phyloP scores from a whole-genome alignment of 2,797 vertebrate genomes.

The Neosilurus mollespiculum region DNA sequence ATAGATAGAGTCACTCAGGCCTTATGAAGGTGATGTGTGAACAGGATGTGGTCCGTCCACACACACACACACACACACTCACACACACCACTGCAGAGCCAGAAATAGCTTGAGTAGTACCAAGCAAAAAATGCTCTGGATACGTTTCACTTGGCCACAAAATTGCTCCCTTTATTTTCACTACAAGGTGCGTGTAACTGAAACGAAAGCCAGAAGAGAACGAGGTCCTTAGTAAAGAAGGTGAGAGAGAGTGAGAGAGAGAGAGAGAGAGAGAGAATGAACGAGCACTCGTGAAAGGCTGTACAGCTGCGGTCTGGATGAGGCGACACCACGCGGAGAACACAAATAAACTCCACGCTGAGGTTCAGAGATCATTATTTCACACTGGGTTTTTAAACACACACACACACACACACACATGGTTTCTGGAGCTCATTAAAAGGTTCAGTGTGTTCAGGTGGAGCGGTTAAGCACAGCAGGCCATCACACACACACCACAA shows the following conservation, averaged over 20 bases:
- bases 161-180: conserved; percentile 78
- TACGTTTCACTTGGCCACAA: conserved; percentile 81
- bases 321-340: conserved; percentile 72
- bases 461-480: conserved; percentile 8
- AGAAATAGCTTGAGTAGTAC: conserved; percentile 75
- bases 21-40: not conserved
- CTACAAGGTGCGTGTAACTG: conserved; percentile 76
- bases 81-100: conserved; percentile 60
- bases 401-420: conserved; percentile 2
- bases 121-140: conserved; percentile 77
- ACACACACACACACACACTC: not conserved
- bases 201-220: conserved; percentile 18
- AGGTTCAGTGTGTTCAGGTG: conserved; percentile 32
- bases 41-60: not conserved
- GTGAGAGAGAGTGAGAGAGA: conserved; percentile 74
- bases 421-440: conserved; percentile 27
- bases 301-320: conserved; percentile 72
- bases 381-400: conserved; percentile 26
- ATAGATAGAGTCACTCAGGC: not conserved
- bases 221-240: conserved; percentile 1
- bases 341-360: conserved; percentile 74
- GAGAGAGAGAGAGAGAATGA: conserved; percentile 75
- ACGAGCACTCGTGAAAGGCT: conserved; percentile 70
- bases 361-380: conserved; percentile 25
- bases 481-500: not conserved